These are phyloP conservation scores for Eristalis intricaria DNA, from an alignment of 2,888 invertebrate species.

Conservation along the genomic window DNA sequence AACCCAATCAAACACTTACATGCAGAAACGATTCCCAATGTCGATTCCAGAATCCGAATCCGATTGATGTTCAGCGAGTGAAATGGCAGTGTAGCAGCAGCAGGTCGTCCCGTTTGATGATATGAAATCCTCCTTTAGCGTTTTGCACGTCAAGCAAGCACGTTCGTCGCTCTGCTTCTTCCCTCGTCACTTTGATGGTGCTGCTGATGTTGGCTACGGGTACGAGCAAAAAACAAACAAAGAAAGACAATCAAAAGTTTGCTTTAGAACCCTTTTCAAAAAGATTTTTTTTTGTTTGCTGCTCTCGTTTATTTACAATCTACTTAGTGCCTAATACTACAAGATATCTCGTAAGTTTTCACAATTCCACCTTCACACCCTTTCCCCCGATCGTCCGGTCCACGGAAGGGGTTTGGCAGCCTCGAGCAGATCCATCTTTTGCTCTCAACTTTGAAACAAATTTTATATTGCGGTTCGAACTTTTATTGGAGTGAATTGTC, in stretches of 20 bases:
- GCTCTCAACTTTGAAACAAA: slow-evolving; percentile 37
- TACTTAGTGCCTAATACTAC: slow-evolving; percentile 58
- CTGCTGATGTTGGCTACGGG: not conserved
- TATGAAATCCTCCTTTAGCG: slow-evolving; percentile 6
- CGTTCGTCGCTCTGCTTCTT: not conserved
- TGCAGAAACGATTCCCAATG: slow-evolving; percentile 8
- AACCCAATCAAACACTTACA: slow-evolving; percentile 63
- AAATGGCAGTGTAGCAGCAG: slow-evolving; percentile 43
- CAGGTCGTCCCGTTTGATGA: slow-evolving; percentile 37
- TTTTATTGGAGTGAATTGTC: slow-evolving; percentile 58
- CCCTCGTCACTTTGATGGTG: not conserved
- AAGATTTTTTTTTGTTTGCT: not conserved
- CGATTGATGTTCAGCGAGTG: slow-evolving; percentile 41
- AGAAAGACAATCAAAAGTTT: slow-evolving; percentile 18
- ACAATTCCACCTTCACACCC: not conserved
- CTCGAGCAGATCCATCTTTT: not conserved
- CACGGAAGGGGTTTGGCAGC: no score
- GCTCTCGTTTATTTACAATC: slow-evolving; percentile 41
- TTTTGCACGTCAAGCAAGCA: not conserved
- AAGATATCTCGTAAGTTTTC: slow-evolving; percentile 27
- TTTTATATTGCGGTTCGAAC: slow-evolving; percentile 51
- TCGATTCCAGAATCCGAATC: slow-evolving; percentile 31
- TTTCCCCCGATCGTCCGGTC: no score
- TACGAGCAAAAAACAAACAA: slow-evolving; percentile 34
- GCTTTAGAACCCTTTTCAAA: slow-evolving; percentile 20